A percentile compares a stretch with the other conserved stretches of the same genome.
Evolutionary conservation across 2,888 invertebrate genomes (phyloP).

Genomic region (Ischnura elegans): DNA sequence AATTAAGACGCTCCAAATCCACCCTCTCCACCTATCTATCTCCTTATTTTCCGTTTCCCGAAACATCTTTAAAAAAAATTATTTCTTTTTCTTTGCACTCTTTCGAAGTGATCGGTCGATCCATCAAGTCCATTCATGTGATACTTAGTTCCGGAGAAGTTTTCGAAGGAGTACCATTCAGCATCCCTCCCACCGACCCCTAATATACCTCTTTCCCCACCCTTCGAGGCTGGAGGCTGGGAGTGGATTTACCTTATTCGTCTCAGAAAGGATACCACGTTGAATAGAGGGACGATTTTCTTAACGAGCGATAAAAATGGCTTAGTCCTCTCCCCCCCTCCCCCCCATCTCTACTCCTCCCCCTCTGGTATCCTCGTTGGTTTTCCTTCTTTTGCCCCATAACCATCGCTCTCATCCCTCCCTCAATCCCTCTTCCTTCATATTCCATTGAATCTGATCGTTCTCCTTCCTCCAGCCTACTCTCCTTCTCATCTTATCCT

Average conservation of each 20-base stretch:
- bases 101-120: conserved; percentile 51
- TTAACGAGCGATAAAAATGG: conserved; percentile 65
- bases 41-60: background rate
- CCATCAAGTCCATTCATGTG: conserved; percentile 51
- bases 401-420: background rate
- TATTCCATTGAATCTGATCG: background rate
- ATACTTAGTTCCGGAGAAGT: conserved; percentile 63
- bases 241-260: background rate
- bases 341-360: background rate
- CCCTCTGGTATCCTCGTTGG: background rate
- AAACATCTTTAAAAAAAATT: background rate
- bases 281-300: conserved; percentile 60
- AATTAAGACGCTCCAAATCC: conserved; percentile 49
- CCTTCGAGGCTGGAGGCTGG: background rate
- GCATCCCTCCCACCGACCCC: background rate
- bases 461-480: background rate
- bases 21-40: background rate
- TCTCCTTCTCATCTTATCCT: background rate
- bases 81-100: background rate
- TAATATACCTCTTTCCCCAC: background rate
- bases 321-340: background rate
- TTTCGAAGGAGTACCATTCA: conserved; percentile 37
- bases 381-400: background rate
- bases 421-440: background rate
- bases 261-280: conserved; percentile 36